Percentiles rank a stretch among this genome's conserved stretches.
phyloP scores from a whole-genome alignment of 2,113 vertebrate genomes.

The Xiphophorus maculatus region DNA sequence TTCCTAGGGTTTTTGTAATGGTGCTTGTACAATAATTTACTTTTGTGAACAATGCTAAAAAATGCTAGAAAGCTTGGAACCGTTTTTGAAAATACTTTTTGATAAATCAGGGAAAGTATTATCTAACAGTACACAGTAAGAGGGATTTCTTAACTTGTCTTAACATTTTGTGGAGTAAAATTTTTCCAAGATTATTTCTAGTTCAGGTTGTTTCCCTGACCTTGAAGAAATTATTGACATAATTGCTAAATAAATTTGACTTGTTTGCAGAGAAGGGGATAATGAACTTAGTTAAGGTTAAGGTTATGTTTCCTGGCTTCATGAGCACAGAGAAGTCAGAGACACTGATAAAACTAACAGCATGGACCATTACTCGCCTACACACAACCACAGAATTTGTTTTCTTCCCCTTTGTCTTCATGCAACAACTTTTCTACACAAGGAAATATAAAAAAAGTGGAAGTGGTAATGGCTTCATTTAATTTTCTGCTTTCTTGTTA shows the following conservation, averaged over 20 bases:
- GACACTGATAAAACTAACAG: constrained; percentile 19
- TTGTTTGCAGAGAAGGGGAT: constrained; percentile 5
- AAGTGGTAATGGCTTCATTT: not conserved
- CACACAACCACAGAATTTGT: constrained; percentile 9
- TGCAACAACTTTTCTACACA: not conserved
- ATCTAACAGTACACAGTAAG: constrained; percentile 4
- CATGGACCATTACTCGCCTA: constrained; percentile 5
- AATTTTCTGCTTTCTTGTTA: constrained; percentile 7
- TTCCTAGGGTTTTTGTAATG: too few species aligned
- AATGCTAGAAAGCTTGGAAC: not conserved
- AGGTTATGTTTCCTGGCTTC: constrained; percentile 38
- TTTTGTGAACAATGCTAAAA: not conserved
- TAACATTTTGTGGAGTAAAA: not conserved
- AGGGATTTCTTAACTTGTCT: too few species aligned
- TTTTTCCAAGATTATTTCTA: not conserved
- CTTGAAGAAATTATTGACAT: constrained; percentile 21
- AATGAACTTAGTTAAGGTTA: constrained; percentile 21
- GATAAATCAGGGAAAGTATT: not conserved
- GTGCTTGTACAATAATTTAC: not conserved
- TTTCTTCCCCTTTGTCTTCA: not conserved
- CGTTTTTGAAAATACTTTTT: not conserved
- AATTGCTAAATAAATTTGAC: constrained; percentile 12
- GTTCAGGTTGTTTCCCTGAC: constrained; percentile 13
- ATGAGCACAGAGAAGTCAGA: constrained; percentile 12
- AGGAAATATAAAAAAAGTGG: constrained; percentile 17